Evolutionary conservation across 1,140 invertebrate genomes (phyloP).

Genomic region (Cephus cinctus): DNA sequence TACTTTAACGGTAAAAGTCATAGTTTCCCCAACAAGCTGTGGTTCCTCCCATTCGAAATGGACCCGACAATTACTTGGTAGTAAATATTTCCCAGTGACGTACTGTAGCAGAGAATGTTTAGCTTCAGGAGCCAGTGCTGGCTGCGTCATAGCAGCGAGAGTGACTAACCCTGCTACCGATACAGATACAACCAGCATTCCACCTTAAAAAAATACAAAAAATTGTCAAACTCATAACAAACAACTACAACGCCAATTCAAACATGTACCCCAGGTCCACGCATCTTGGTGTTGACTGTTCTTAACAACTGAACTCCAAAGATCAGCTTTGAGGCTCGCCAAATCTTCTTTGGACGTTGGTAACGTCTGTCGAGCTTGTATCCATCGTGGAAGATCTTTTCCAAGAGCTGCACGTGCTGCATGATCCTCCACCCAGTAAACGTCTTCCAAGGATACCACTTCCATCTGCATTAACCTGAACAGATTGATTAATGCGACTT

Average conservation of each 20-base stretch:
- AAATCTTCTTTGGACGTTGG: conserved; percentile 78
- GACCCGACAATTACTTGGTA: conserved; percentile 83
- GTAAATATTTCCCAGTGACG: conserved; percentile 87
- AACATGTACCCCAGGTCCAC: conserved; percentile 78
- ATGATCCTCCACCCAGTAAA: conserved; percentile 84
- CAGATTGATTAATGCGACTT: no score
- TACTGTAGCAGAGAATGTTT: conserved; percentile 87
- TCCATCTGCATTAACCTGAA: conserved; percentile 75
- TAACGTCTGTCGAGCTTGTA: conserved; percentile 70
- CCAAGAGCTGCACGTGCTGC: conserved; percentile 71
- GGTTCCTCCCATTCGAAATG: conserved; percentile 86
- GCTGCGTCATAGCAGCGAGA: conserved; percentile 83
- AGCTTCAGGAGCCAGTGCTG: conserved; percentile 79
- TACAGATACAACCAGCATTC: conserved; percentile 83
- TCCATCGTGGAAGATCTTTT: conserved; percentile 79
- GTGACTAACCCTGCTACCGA: conserved; percentile 83
- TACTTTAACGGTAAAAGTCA: conserved; percentile 83
- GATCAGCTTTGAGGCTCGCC: conserved; percentile 72
- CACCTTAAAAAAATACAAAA: conserved; percentile 58
- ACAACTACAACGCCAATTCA: conserved; percentile 11
- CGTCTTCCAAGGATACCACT: conserved; percentile 80
- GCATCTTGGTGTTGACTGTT: conserved; percentile 83
- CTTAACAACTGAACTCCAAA: conserved; percentile 87
- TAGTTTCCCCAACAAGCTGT: conserved; percentile 81
- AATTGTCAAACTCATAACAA: not conserved